Evolutionary conservation across 2,797 vertebrate genomes (phyloP).

Genomic region (Myotis findleyi): DNA sequence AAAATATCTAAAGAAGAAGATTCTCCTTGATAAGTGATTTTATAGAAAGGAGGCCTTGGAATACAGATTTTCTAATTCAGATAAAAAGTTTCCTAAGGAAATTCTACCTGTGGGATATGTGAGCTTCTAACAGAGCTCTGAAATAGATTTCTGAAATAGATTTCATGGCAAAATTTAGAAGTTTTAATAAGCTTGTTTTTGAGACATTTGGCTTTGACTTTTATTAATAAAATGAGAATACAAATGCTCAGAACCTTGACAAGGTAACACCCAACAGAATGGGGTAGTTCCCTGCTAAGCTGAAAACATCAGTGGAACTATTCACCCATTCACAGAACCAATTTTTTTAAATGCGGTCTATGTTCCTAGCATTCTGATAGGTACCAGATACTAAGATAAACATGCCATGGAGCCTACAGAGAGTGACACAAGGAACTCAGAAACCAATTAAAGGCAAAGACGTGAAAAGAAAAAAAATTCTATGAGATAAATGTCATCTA

Average conservation of each 20-base stretch:
- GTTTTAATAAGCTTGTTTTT: background rate
- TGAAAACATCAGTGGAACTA: background rate
- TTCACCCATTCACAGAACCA: background rate
- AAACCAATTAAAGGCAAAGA: background rate
- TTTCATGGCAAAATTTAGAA: conserved; percentile 11
- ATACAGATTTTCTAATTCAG: conserved; percentile 24
- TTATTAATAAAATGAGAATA: background rate
- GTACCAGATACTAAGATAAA: background rate
- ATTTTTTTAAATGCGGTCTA: background rate
- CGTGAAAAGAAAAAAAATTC: background rate
- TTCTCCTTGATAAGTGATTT: background rate
- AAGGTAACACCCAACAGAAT: background rate
- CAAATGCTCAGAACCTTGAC: background rate
- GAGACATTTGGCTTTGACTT: background rate
- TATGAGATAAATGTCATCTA: background rate
- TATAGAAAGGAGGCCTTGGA: background rate
- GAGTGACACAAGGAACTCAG: background rate
- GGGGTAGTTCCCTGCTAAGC: background rate
- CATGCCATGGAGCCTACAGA: background rate
- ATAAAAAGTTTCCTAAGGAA: conserved; percentile 1
- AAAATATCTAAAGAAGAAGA: background rate
- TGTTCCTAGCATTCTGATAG: background rate
- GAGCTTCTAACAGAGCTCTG: background rate
- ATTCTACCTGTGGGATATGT: background rate
- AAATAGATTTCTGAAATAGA: background rate